Percentiles rank a stretch among this genome's conserved stretches.
phyloP scores from a whole-genome alignment of 1,140 invertebrate genomes.

The Copidosoma floridanum region DNA sequence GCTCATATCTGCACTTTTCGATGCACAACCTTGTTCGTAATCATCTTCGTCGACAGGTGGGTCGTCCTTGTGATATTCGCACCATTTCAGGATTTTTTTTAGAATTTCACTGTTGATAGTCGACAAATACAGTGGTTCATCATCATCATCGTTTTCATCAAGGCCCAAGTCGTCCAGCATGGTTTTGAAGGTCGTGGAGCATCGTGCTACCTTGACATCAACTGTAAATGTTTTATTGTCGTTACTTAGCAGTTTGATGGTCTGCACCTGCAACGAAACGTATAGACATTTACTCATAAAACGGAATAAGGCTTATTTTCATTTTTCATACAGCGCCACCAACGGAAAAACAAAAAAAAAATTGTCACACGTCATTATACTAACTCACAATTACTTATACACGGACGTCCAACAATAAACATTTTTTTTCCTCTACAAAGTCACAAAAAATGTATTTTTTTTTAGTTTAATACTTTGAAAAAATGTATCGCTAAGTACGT shows the following conservation, averaged over 20 bases:
- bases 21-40: constrained; percentile 9
- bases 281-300: no score
- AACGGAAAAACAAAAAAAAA: no score
- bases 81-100: constrained; percentile 68
- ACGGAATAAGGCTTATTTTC: no score
- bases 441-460: no score
- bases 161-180: constrained; percentile 69
- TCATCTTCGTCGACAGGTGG: constrained; percentile 8
- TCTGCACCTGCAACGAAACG: constrained; percentile 54
- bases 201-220: constrained; percentile 69
- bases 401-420: no score
- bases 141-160: constrained; percentile 61
- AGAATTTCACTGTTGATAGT: constrained; percentile 67
- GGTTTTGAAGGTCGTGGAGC: constrained; percentile 70
- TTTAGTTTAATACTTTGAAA: no score
- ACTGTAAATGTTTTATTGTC: constrained; percentile 71
- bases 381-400: no score
- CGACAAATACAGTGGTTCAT: constrained; percentile 70
- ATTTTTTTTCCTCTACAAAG: no score
- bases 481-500: no score
- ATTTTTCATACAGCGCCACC: no score
- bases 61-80: constrained; percentile 63
- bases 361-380: no score
- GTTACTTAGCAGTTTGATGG: constrained; percentile 61
- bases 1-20: constrained; percentile 17